Evolutionary conservation across 2,888 invertebrate genomes (phyloP).

Genomic region (Diaphora mendica): DNA sequence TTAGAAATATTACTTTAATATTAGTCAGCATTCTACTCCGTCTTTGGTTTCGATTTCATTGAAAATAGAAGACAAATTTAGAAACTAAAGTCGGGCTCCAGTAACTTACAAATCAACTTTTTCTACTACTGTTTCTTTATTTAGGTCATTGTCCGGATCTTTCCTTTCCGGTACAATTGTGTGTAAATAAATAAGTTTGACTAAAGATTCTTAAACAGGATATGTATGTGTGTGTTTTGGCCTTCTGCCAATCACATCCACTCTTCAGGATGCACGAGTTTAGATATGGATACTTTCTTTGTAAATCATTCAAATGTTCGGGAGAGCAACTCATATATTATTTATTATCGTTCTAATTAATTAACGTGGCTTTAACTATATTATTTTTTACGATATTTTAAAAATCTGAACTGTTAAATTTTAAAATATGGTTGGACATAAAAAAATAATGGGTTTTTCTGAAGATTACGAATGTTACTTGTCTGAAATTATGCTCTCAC

Average conservation of each 20-base stretch:
- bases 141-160: constrained; percentile 38
- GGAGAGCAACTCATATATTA: constrained; percentile 26
- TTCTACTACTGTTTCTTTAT: constrained; percentile 35
- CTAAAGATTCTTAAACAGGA: constrained; percentile 47
- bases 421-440: neutral
- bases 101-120: constrained; percentile 2
- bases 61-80: neutral
- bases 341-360: constrained; percentile 11
- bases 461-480: neutral
- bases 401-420: neutral
- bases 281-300: constrained; percentile 36
- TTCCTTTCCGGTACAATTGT: constrained; percentile 38
- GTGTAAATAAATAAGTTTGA: constrained; percentile 47
- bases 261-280: constrained; percentile 33
- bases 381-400: constrained; percentile 1
- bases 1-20: neutral
- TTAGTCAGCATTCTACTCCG: neutral
- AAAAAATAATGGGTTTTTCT: neutral
- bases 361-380: neutral
- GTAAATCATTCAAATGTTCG: constrained; percentile 48
- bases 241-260: constrained; percentile 37
- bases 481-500: neutral
- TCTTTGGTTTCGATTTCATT: neutral
- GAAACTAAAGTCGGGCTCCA: neutral
- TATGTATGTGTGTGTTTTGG: constrained; percentile 38